Conservation (phyloP, 2,888 invertebrate genomes). For the Platycnemis pennipes region DNA sequence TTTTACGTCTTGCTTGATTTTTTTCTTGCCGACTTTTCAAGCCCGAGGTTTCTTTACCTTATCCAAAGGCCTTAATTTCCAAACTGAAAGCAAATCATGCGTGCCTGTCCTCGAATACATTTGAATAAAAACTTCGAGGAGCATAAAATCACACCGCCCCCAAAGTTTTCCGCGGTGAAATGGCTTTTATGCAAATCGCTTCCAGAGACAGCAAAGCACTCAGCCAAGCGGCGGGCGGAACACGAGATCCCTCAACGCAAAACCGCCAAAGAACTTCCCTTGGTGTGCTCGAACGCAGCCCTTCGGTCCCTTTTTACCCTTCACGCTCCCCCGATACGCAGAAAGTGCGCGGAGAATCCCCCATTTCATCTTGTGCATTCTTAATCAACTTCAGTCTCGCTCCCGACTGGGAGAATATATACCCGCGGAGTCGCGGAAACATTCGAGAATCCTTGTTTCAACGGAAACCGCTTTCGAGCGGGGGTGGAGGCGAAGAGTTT, state of each 20-base stretch:
- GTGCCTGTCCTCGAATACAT: not conserved
- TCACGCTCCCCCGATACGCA: not conserved
- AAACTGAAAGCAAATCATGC: not conserved
- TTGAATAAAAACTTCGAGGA: not conserved
- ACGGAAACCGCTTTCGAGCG: not conserved
- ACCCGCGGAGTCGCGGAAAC: not conserved
- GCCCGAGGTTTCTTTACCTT: no score
- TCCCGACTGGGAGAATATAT: not conserved
- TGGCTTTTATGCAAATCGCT: not conserved
- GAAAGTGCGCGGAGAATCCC: not conserved
- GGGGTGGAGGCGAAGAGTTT: not conserved
- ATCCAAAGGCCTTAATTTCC: no score
- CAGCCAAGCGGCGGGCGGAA: not conserved
- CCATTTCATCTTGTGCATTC: constrained; percentile 24
- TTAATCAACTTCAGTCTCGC: constrained; percentile 16
- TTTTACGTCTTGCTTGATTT: no score
- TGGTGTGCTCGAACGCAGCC: not conserved
- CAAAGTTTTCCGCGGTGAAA: not conserved
- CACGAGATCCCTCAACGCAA: not conserved
- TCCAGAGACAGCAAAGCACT: not conserved
- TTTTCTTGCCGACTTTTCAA: no score
- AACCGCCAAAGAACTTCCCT: not conserved
- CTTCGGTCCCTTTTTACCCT: not conserved
- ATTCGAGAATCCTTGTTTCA: not conserved
- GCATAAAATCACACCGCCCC: not conserved